phyloP scores from a whole-genome alignment of 2,888 invertebrate species.

The Hirtodrosophila confusa region DNA sequence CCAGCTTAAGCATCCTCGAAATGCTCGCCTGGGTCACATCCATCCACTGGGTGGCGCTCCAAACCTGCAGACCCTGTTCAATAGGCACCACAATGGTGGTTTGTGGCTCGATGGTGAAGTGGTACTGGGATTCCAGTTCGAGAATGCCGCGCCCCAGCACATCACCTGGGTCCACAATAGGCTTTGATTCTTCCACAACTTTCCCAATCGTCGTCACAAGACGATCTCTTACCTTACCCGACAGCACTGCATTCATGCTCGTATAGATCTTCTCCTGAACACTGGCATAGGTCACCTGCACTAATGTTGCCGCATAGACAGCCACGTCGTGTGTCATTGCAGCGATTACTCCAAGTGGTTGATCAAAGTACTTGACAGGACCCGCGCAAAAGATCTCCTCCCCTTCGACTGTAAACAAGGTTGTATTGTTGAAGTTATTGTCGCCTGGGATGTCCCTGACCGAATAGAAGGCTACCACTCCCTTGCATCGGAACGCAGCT shows the following conservation, averaged over 20 bases:
- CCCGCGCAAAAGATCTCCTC: constrained; percentile 83
- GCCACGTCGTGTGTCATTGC: constrained; percentile 87
- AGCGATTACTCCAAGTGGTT: constrained; percentile 90
- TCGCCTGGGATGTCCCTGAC: constrained; percentile 87
- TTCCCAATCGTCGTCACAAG: constrained; percentile 43
- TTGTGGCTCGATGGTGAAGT: constrained; percentile 91
- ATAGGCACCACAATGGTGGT: constrained; percentile 87
- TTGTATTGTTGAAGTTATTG: constrained; percentile 85
- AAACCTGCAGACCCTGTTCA: constrained; percentile 90
- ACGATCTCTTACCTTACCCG: constrained; percentile 55
- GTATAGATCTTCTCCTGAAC: constrained; percentile 66
- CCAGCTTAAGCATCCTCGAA: constrained; percentile 84
- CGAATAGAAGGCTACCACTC: constrained; percentile 86
- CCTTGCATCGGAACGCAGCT: constrained; percentile 85
- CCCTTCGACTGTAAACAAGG: constrained; percentile 40
- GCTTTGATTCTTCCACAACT: constrained; percentile 2
- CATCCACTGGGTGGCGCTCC: constrained; percentile 87
- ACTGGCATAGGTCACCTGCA: constrained; percentile 85
- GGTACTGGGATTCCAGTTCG: constrained; percentile 88
- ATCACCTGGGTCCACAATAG: constrained; percentile 45
- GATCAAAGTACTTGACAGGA: constrained; percentile 87
- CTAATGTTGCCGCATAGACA: constrained; percentile 81
- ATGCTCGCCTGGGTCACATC: constrained; percentile 87
- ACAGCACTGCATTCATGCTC: constrained; percentile 85
- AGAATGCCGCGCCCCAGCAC: constrained; percentile 84